Base-by-base conservation (phyloP, 1,140 invertebrate genomes). In the Ceratoteleas bidentatus region DNA sequence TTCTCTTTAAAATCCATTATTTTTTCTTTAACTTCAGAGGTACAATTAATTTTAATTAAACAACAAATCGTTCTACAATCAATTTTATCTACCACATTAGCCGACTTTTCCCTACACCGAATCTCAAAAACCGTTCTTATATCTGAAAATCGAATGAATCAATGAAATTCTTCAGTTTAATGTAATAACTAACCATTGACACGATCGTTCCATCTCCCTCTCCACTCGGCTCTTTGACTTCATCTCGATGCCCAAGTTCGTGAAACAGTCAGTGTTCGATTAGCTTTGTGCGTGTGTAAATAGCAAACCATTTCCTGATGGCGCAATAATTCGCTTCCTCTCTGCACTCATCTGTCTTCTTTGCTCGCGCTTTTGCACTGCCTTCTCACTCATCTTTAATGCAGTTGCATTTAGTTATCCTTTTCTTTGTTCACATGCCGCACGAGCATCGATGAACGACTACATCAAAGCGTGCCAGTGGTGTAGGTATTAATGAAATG, bases 241-340 rank as follows among this genome's bases (percentile, higher is more conserved):
- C 84, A 76, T 85, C 84, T 83, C 56, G 50, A 61, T 65, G 72
- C 43, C 68, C 80, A 78, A 83, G 75, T 79, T 72, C 62, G 65
- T 77, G 65, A 73, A 49, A 49, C 24, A 24, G 24, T 24, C 60
- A 72, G 72, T 73, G 45, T 73, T 84, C 68, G 43, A 74, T 85
- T 84, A 85, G 84, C 62, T 77, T 52, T 43, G 60, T 56, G 80
- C 66, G 60, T 65, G 66, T 87, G 74, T 83, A 81, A 85, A 74
- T 82, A 73, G 82, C 79, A 82, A 88, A 85, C 85, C 83, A 88
- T 85, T 88, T 88, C 87, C 87, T 87, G 84, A 87, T 88, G 87
- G 87, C 85, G 87, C 86, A 88, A 88, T 88, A 85, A 86, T 62
- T 54, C 68, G 79, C 75, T 78, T 85, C 78, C 82, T 84, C 77